Percentiles rank a stretch among this genome's conserved stretches.
phyloP scores from a whole-genome alignment of 2,888 invertebrate genomes.

The Physocephala rufipes region DNA sequence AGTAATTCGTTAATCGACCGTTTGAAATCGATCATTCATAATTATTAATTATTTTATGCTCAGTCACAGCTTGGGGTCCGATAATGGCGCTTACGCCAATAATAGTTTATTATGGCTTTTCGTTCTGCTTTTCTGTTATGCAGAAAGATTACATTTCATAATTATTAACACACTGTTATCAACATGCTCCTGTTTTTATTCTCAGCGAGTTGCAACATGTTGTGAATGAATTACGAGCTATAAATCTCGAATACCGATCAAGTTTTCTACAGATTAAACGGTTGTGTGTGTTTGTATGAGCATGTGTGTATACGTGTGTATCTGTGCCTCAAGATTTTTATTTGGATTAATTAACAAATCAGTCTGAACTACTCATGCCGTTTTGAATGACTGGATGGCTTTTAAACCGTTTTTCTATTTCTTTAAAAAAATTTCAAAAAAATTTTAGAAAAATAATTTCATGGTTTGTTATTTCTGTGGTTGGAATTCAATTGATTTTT shows the following conservation, averaged over 20 bases:
- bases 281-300: constrained; percentile 9
- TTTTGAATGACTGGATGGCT: constrained; percentile 25
- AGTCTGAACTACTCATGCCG: constrained; percentile 49
- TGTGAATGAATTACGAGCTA: not conserved
- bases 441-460: no score
- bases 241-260: not conserved
- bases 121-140: no score
- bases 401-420: not conserved
- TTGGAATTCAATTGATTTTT: not conserved
- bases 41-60: constrained; percentile 30
- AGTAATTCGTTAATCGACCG: not conserved
- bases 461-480: not conserved
- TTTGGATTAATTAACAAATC: constrained; percentile 42
- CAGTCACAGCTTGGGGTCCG: constrained; percentile 22
- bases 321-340: constrained; percentile 19
- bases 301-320: not conserved
- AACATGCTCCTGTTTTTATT: not conserved
- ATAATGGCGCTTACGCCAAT: constrained; percentile 22
- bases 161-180: not conserved
- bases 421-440: not conserved
- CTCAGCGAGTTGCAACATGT: no score
- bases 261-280: no score
- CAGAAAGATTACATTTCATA: no score
- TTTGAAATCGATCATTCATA: constrained; percentile 24
- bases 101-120: no score